Evolutionary conservation across 1,140 invertebrate genomes (phyloP), one percentile per base, ranked within the genome.

Genomic region (Ceratosolen fusciceps): DNA sequence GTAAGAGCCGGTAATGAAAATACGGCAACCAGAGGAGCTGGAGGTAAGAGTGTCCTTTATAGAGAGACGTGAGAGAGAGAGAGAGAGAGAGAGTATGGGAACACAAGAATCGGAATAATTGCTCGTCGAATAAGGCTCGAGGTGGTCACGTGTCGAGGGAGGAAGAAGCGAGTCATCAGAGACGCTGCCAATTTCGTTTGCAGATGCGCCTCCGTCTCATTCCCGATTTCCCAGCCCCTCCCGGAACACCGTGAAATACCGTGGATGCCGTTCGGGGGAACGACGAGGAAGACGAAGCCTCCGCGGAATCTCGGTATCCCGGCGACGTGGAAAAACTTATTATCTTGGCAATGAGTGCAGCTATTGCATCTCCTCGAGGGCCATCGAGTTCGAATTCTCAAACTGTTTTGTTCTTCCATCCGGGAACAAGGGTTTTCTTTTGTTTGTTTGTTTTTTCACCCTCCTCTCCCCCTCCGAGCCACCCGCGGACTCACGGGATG

Each of bases 151-250:
- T 19, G 7, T 29, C 7, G 24, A 3, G 49, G 49, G 12, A 52
- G 56, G 24, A 1, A n/a, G n/a, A n/a, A 58, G 29, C 56, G 56
- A 58, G 26, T 58, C 24, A 43, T 54, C 56, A 10, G 24, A 1
- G 8, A 4, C 68, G 24, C 14, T 52, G 24, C 47, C 68, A 49
- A 68, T 68, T 68, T 68, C 37, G 24, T 68, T 68, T 43, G 37
- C 8, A 21, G 9, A 10, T 1, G 39, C 34, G 24, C 43, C 16
- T 5, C 14, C 43, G 19, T 3, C 14, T 52, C n/a, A n/a, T n/a
- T n/a, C n/a, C 39, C 5, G 14, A 26, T 26, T 47, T 26, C 43
- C 31, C 26, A 24, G n/a, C 24, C 16, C 26, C 21, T 71, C 31
- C 3, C 68, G 10, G 68, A 8, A n/a, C 16, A n/a, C n/a, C n/a